Conservation (phyloP, 2,888 invertebrate species). For the Agapostemon virescens region DNA sequence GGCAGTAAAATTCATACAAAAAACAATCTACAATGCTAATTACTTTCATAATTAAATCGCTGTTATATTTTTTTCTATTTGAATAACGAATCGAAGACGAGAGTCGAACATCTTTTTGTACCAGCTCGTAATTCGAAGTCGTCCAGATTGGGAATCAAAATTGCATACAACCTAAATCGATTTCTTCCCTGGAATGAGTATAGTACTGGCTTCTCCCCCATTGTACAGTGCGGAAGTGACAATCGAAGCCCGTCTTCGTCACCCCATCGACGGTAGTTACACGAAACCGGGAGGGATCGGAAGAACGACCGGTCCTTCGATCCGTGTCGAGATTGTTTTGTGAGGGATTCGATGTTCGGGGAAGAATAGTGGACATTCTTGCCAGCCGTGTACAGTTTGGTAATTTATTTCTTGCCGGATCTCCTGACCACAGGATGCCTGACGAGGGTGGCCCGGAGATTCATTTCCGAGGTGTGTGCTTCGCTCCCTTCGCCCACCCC, state of each 20-base stretch:
- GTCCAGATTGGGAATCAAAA: not conserved
- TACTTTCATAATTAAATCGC: too few species aligned
- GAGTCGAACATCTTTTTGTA: not conserved
- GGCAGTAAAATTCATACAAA: too few species aligned
- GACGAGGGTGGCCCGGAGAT: constrained; percentile 62
- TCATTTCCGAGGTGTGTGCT: constrained; percentile 62
- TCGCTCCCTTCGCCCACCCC: constrained; percentile 22
- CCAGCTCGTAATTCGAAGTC: not conserved
- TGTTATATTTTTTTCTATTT: too few species aligned
- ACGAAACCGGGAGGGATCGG: constrained; percentile 51
- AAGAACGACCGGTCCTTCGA: constrained; percentile 56
- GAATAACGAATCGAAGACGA: not conserved
- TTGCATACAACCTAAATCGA: constrained; percentile 19
- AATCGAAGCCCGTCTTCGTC: constrained; percentile 51
- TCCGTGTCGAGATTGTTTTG: constrained; percentile 66
- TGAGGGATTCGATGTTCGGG: constrained; percentile 53
- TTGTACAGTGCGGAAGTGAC: constrained; percentile 47
- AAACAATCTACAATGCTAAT: too few species aligned
- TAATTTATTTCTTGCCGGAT: constrained; percentile 80
- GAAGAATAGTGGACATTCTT: constrained; percentile 73
- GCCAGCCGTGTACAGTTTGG: constrained; percentile 58
- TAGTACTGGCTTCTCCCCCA: constrained; percentile 26
- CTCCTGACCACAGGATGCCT: constrained; percentile 71
- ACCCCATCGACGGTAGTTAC: constrained; percentile 29
- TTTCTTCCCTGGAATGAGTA: not conserved